phyloP scores from a whole-genome alignment of 1,140 invertebrate species.

The Mactra quadrangularis region DNA sequence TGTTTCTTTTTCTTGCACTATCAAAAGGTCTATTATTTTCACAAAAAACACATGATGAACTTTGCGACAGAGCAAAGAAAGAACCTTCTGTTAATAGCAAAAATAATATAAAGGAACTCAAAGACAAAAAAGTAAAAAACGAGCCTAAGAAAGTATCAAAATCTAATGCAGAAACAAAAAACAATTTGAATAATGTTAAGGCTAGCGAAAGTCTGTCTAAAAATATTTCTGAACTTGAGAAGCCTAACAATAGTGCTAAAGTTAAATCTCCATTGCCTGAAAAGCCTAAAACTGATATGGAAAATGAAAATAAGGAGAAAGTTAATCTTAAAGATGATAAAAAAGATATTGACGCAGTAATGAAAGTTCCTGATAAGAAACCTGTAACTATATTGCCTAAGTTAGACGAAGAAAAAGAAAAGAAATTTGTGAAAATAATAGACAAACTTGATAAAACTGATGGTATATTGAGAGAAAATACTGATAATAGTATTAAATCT shows the following conservation, averaged over 20 bases:
- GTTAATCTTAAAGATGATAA: background rate
- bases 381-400: background rate
- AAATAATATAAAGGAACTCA: slow-evolving; percentile 3
- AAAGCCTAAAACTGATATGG: background rate
- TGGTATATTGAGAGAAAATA: background rate
- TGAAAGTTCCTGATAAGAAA: background rate
- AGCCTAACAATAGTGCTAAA: too few relatives aligned
- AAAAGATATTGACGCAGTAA: background rate
- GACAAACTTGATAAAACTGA: slow-evolving; percentile 16
- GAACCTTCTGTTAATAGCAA: background rate
- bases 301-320: background rate
- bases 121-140: background rate
- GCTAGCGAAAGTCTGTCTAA: slow-evolving; percentile 10
- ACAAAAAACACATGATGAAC: slow-evolving; percentile 11
- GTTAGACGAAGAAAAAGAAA: background rate
- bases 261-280: too few relatives aligned
- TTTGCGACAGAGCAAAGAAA: background rate
- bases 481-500: slow-evolving; percentile 7
- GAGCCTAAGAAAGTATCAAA: slow-evolving; percentile 20
- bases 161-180: background rate
- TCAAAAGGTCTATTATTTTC: slow-evolving; percentile 54
- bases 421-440: slow-evolving; percentile 36
- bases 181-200: slow-evolving; percentile 29
- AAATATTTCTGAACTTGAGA: background rate
- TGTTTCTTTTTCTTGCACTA: slow-evolving; percentile 25